Evolutionary conservation across 2,888 invertebrate genomes (phyloP).

Genomic region (Bhutanitis thaidina): DNA sequence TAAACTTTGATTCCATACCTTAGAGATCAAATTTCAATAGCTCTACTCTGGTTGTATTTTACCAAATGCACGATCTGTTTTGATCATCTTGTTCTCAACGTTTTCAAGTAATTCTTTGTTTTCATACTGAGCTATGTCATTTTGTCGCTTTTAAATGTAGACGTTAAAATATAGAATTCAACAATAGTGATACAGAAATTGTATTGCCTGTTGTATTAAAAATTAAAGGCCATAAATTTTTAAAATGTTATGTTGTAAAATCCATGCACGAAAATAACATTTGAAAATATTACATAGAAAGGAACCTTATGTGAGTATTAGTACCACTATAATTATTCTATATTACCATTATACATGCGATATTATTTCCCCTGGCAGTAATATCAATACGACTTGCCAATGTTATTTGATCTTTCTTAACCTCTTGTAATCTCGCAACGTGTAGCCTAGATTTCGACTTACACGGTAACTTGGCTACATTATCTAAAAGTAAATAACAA

Average conservation of each 20-base stretch:
- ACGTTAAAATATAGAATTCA: too few species aligned
- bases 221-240: too few species aligned
- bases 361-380: conserved; percentile 68
- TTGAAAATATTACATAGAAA: too few species aligned
- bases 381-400: conserved; percentile 65
- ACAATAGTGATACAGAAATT: too few species aligned
- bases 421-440: conserved; percentile 35
- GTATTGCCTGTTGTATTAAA: too few species aligned
- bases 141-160: background rate
- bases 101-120: conserved; percentile 47
- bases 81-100: conserved; percentile 50
- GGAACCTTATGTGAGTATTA: too few species aligned
- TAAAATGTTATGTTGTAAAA: too few species aligned
- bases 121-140: conserved; percentile 29
- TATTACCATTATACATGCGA: conserved; percentile 37
- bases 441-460: conserved; percentile 23
- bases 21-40: conserved; percentile 26
- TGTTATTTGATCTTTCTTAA: conserved; percentile 44
- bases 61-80: conserved; percentile 53
- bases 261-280: too few species aligned
- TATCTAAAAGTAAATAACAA: conserved; percentile 42
- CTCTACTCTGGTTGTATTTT: conserved; percentile 41
- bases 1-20: conserved; percentile 32
- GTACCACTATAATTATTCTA: conserved; percentile 30
- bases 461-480: conserved; percentile 17